Percentiles rank a stretch among this genome's conserved stretches.
These are phyloP conservation scores for Mastigias papua DNA, from an alignment of 30 jellyfish, hydroid and myxozoan species.

Conservation along the genomic window DNA sequence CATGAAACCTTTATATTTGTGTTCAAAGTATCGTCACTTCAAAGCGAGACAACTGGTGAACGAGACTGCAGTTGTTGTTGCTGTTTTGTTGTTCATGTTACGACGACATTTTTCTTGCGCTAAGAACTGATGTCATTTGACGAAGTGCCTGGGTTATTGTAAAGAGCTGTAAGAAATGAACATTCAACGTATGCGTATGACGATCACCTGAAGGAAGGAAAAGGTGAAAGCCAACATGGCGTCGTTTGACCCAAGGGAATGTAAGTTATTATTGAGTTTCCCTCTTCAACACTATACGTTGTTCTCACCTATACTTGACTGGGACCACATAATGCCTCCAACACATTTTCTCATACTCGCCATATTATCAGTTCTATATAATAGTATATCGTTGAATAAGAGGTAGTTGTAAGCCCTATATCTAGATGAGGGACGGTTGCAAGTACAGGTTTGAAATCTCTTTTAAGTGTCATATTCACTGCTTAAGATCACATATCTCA, in stretches of 20 bases:
- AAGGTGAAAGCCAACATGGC: slow-evolving; percentile 62
- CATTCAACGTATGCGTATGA: not conserved
- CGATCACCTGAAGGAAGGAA: not conserved
- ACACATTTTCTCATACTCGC: too few species aligned
- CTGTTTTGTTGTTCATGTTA: not conserved
- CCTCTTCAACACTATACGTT: not conserved
- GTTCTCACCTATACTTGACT: too few species aligned
- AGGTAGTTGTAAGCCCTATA: too few species aligned
- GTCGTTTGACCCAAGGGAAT: slow-evolving; percentile 95
- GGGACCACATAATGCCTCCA: too few species aligned
- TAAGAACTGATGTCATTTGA: not conserved
- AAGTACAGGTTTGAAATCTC: too few species aligned
- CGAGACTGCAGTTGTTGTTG: not conserved
- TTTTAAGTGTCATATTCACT: too few species aligned
- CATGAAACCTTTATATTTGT: too few species aligned
- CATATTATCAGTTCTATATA: too few species aligned
- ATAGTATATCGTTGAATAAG: too few species aligned
- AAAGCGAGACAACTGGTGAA: not conserved
- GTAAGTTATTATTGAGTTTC: slow-evolving; percentile 47
- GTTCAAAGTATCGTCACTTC: too few species aligned
- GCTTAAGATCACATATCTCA: too few species aligned
- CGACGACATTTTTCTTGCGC: not conserved
- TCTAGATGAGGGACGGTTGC: too few species aligned
- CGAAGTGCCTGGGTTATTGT: not conserved
- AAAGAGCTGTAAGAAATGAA: not conserved